Base-by-base conservation (phyloP, 2,888 invertebrate species). In the Rhagonycha lutea region DNA sequence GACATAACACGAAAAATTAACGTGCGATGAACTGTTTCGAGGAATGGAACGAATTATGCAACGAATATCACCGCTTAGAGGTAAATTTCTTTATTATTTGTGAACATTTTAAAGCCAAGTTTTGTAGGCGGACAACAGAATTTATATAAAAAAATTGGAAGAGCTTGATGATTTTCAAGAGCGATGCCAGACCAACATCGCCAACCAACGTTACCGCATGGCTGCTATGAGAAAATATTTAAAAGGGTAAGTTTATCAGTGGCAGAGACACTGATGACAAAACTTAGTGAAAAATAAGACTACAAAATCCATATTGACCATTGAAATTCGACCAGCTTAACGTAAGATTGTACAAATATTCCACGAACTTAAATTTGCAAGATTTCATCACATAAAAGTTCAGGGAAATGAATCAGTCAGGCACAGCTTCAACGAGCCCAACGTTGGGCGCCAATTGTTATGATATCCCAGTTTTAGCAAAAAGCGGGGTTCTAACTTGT, bases 151-250 rank as follows among this genome's bases (percentile, higher is more conserved):
- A 75, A 94, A 96, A 87, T 89, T 98, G 81, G 96, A 97, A 82
- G 94, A 96, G 86, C 91, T 98, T 32, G 92, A 94, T 69, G 92
- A 93, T 81, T 89, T 95, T 65, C 98, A 98, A 87, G 92, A 93
- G 84, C 92, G 95, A 91, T 98, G 98, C 88, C 89, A 95, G 83
- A 95, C 95, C 86, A 96, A 96, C 84, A 92, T 98, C 80, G 92
- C 92, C 81, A 98, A 98, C 88, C 98, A 98, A 87, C 92, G 94
- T 83, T 98, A 98, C 89, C 92, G 97, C 78, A 92, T 98, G 89
- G 92, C 93, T 62, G 91, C 95, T 85, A 95, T 99, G 84, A 89
- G 90, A 60, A 92, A 93, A 83, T 92, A 93, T 70, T 86, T 98
- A 72, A 94, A 94, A 89, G 94, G 92, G 97, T 97, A 90, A 92